Percentiles rank a stretch among this genome's conserved stretches.
These are phyloP conservation scores for Geopemphigus sp. DNA, from an alignment of 1,140 invertebrate genomes.

Conservation along the genomic window DNA sequence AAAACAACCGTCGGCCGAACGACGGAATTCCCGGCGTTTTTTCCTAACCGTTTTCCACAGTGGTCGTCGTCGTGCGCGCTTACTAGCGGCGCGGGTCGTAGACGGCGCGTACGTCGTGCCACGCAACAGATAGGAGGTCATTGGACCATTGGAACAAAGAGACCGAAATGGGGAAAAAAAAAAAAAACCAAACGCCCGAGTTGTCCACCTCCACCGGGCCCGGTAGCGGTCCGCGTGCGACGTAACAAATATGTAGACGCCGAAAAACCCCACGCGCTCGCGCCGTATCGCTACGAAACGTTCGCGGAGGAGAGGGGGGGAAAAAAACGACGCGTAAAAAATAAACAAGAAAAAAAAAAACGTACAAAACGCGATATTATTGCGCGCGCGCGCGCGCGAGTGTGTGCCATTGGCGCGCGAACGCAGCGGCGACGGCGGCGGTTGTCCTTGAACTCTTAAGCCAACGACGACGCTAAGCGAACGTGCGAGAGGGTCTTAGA, in stretches of 20 bases:
- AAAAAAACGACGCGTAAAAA: neutral
- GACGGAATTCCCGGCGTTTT: too few species aligned
- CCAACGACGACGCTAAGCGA: neutral
- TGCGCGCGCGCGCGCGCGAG: neutral
- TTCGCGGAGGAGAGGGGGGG: neutral
- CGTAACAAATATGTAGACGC: neutral
- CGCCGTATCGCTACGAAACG: neutral
- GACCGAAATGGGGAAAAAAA: neutral
- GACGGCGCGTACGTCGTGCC: too few species aligned
- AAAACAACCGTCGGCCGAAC: too few species aligned
- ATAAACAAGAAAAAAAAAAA: neutral
- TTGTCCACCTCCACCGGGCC: neutral
- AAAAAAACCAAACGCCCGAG: too few species aligned
- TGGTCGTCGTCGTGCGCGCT: too few species aligned
- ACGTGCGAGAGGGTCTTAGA: conserved; percentile 14
- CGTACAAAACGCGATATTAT: neutral
- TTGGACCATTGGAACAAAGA: conserved; percentile 37
- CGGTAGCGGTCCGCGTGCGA: neutral
- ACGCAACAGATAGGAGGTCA: neutral
- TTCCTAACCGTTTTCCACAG: too few species aligned
- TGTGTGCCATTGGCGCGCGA: conserved; percentile 24
- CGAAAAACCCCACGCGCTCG: neutral
- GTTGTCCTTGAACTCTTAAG: conserved; percentile 36
- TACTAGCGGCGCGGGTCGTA: too few species aligned
- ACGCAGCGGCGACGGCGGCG: neutral